Evolutionary conservation across 1,140 invertebrate species (phyloP).

Genomic region (Magallana ariakensis): DNA sequence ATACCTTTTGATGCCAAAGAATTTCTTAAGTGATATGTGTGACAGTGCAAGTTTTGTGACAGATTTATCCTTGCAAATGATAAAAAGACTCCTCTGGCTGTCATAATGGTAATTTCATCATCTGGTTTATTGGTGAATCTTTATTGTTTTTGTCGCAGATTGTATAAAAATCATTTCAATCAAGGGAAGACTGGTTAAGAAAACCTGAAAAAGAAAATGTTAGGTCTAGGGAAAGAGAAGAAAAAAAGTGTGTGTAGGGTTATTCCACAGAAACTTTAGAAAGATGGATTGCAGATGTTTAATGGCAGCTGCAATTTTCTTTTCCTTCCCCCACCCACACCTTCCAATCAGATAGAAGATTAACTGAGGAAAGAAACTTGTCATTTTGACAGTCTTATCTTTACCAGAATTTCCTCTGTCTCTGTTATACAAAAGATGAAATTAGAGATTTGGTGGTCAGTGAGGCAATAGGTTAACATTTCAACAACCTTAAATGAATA

Average conservation of each 20-base stretch:
- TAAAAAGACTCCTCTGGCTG: too few species aligned
- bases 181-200: neutral
- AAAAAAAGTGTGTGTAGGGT: neutral
- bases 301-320: slow-evolving; percentile 1
- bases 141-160: neutral
- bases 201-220: neutral
- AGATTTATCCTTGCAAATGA: too few species aligned
- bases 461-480: neutral
- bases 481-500: neutral
- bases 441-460: neutral
- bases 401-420: slow-evolving; percentile 17
- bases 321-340: slow-evolving; percentile 24
- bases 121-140: too few species aligned
- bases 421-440: neutral
- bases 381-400: slow-evolving; percentile 16
- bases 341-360: slow-evolving; percentile 28
- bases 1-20: too few species aligned
- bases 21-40: too few species aligned
- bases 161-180: neutral
- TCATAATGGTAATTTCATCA: too few species aligned
- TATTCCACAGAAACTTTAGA: neutral
- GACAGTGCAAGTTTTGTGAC: too few species aligned
- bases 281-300: neutral
- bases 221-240: neutral
- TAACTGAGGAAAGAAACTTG: slow-evolving; percentile 8